phyloP scores from a whole-genome alignment of 2,113 vertebrate genomes.

The Alces alces region DNA sequence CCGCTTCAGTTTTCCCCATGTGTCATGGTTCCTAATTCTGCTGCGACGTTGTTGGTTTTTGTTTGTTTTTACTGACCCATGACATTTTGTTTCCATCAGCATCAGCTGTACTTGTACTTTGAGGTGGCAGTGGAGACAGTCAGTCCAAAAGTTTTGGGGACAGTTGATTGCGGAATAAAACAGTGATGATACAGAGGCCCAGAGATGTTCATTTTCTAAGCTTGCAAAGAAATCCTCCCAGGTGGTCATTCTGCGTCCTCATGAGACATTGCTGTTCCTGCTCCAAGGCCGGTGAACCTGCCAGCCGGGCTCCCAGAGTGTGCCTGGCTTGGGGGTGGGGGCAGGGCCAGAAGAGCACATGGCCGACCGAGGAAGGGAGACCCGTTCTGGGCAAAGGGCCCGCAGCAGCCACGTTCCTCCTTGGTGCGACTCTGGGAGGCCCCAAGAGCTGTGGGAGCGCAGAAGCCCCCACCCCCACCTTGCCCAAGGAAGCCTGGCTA shows the following conservation, averaged over 20 bases:
- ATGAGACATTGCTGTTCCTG: background rate
- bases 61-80: background rate
- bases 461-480: background rate
- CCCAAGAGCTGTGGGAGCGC: background rate
- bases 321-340: background rate
- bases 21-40: background rate
- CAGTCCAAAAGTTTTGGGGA: background rate
- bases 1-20: background rate
- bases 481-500: background rate
- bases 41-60: background rate
- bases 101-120: background rate
- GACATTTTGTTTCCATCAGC: background rate
- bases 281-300: background rate
- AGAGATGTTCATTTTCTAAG: background rate
- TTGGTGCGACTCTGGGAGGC: background rate
- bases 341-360: background rate
- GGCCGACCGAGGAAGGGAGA: rapidly evolving
- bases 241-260: background rate
- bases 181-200: background rate
- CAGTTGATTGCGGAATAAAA: background rate
- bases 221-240: background rate
- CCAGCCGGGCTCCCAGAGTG: background rate
- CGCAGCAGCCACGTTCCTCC: background rate
- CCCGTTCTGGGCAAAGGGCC: background rate
- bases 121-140: background rate